A percentile compares a stretch with the other conserved stretches of the same genome.
These are phyloP conservation scores for Tachuris rubrigastra DNA, from an alignment of 2,113 vertebrate genomes.

Conservation along the genomic window DNA sequence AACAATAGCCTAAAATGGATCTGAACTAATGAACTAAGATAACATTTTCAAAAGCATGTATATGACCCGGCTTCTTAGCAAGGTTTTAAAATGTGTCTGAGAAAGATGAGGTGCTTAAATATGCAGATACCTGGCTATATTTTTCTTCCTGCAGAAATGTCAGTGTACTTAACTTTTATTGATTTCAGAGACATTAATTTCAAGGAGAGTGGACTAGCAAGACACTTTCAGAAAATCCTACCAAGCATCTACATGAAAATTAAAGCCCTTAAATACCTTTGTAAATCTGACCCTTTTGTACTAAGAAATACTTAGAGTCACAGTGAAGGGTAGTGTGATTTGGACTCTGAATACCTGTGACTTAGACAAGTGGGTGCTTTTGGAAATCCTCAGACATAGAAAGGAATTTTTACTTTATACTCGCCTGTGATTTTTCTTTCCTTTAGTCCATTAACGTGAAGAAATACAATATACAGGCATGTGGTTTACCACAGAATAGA, in stretches of 20 bases:
- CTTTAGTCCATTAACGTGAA: background rate
- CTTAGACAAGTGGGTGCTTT: background rate
- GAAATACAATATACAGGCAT: background rate
- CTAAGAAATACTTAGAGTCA: background rate
- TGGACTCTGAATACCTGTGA: background rate
- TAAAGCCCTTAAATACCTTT: background rate
- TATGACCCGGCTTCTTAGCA: background rate
- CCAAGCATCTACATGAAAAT: background rate
- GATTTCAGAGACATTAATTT: background rate
- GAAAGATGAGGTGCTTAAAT: background rate
- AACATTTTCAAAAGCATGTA: background rate
- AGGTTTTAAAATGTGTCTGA: background rate
- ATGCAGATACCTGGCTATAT: background rate
- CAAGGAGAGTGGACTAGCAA: background rate
- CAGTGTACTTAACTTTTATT: conserved; percentile 9
- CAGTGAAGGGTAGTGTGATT: background rate
- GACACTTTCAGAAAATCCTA: background rate
- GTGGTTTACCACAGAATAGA: background rate
- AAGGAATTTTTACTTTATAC: background rate
- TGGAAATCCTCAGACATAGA: background rate
- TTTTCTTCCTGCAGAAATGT: background rate
- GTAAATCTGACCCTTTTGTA: background rate
- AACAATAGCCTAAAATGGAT: background rate
- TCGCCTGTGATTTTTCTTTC: background rate
- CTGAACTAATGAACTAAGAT: background rate